Base-by-base conservation (phyloP, 2,888 invertebrate species). In the Vannuccia rotundouncinata region DNA sequence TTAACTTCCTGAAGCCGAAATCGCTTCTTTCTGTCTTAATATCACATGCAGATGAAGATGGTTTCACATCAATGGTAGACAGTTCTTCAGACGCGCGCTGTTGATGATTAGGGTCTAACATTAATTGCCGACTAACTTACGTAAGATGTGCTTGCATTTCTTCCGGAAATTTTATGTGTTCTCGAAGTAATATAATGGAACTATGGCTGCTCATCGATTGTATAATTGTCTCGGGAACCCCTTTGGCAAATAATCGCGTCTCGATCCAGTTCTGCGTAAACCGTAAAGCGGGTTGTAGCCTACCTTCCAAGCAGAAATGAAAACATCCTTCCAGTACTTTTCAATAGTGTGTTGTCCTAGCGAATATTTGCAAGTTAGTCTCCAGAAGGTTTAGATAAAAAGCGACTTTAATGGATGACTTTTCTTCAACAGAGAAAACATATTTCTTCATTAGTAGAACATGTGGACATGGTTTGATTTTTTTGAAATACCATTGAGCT, bases 81-180 rank as follows among this genome's bases (percentile, higher is more conserved):
- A 66, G 66, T 66, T 66, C 25, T 66, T 66, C 25, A 66, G 66
- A 66, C 66, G 25, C 66, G 66, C 66, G 25, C 66, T 17, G 66
- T 66, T 66, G 10, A 66, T 66, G 66, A 66, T 66, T 17, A 66
- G 66, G 66, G 66, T 66, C 66, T 66, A 66, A 66, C 25, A n/a
- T 2, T 27, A 66, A 66, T 66, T 17, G 22, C 66, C 22, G 66
- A 66, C 10, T 22, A 66, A 2, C 10, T 22, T 66, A 22, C 25
- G 66, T 17, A n/a, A 66, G 66, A 66, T 45, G 45, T 45, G 45
- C 45, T 45, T 45, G 45, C 45, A 45, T 45, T 45, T 45, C 45
- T 45, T 45, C 45, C 45, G 45, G 45, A 45, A 45, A 5, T 45
- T 5, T 45, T 10, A 45, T 45, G 17, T 17, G 17, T 45, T 10